Evolutionary conservation across 2,113 vertebrate genomes (phyloP).

Genomic region (Hemiprocne comata): DNA sequence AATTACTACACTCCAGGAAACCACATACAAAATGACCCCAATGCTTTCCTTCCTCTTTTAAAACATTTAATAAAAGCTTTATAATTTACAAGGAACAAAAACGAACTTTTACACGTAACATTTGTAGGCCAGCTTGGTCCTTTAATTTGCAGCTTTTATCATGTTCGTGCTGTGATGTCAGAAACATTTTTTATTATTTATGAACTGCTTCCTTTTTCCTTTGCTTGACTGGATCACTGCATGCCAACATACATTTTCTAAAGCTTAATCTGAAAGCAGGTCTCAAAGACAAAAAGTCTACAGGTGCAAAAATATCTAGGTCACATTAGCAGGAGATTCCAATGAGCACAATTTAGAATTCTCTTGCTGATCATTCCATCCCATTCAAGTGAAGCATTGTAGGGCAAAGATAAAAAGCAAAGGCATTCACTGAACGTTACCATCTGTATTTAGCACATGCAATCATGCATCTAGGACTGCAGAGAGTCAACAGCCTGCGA

Average conservation of each 20-base stretch:
- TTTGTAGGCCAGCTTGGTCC: neutral
- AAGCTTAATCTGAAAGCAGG: neutral
- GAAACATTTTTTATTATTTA: neutral
- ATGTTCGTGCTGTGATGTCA: neutral
- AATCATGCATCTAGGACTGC: neutral
- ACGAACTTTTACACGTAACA: neutral
- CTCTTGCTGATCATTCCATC: neutral
- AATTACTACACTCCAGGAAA: neutral
- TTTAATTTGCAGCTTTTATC: neutral
- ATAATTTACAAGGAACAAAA: neutral
- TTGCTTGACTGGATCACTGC: neutral
- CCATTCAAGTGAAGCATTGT: neutral
- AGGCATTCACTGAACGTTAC: neutral
- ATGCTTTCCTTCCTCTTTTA: neutral
- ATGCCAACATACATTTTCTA: neutral
- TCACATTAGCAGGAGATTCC: neutral
- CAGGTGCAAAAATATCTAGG: constrained; percentile 18
- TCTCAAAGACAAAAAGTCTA: neutral
- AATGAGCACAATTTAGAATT: neutral
- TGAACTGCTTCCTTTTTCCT: neutral
- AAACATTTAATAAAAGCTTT: neutral
- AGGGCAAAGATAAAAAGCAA: neutral
- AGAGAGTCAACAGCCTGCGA: neutral
- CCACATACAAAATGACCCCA: neutral
- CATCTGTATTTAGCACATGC: neutral